Evolutionary conservation across 1,140 invertebrate genomes (phyloP).

Genomic region (Watersipora subatra): DNA sequence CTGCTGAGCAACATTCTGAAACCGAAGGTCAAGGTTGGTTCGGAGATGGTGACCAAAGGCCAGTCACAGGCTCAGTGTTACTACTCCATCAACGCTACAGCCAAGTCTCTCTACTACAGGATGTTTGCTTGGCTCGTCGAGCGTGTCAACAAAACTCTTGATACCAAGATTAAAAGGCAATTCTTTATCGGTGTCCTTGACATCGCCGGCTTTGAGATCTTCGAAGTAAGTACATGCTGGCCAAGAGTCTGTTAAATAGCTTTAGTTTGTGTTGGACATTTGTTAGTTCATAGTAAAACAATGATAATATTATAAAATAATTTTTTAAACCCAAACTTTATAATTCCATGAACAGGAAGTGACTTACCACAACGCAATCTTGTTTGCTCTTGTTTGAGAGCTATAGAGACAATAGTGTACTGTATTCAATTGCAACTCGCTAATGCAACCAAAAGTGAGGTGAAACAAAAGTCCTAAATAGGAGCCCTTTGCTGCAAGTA

Average conservation of each 20-base stretch:
- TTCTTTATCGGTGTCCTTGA: slow-evolving; percentile 98
- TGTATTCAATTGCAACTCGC: too few species aligned
- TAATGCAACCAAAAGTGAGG: too few species aligned
- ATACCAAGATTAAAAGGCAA: slow-evolving; percentile 86
- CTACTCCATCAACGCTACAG: slow-evolving; percentile 93
- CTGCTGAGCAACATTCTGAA: slow-evolving; percentile 48
- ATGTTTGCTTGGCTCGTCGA: slow-evolving; percentile 98
- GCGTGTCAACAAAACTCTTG: slow-evolving; percentile 84
- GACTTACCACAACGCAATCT: not conserved
- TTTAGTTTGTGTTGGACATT: not conserved
- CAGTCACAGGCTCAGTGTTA: slow-evolving; percentile 73
- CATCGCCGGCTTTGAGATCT: slow-evolving; percentile 99
- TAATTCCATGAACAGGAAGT: not conserved
- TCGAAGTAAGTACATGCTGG: slow-evolving; percentile 53
- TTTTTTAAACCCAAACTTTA: not conserved
- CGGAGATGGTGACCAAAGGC: slow-evolving; percentile 95
- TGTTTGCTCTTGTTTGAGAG: too few species aligned
- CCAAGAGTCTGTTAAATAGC: not conserved
- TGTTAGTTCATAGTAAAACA: not conserved
- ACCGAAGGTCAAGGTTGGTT: slow-evolving; percentile 52
- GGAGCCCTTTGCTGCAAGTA: too few species aligned
- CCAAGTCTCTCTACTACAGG: slow-evolving; percentile 93
- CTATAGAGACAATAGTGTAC: too few species aligned
- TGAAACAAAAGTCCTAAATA: too few species aligned
- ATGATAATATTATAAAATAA: not conserved